Conservation (phyloP, 2,888 invertebrate species). For the Dexiosoma caninum region DNA sequence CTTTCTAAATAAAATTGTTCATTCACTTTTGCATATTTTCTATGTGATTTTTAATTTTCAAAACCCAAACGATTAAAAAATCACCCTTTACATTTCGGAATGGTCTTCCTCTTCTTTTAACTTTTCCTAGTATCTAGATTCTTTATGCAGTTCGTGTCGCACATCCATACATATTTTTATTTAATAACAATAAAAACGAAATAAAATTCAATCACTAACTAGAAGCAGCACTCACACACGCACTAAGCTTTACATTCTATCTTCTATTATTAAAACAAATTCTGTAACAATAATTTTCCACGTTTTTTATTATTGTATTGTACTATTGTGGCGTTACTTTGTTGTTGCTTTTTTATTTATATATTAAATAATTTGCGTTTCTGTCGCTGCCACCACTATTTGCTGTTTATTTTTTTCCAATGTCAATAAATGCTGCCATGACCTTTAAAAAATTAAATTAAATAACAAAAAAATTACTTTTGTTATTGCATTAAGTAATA, state of each 20-base stretch:
- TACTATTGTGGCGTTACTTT: not conserved
- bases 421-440: conserved; percentile 62
- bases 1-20: too few species aligned
- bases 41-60: too few species aligned
- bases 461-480: conserved; percentile 10
- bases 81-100: too few species aligned
- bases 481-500: conserved; percentile 43
- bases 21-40: too few species aligned
- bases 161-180: not conserved
- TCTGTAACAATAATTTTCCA: conserved; percentile 38
- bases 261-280: conserved; percentile 5
- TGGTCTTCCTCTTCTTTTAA: not conserved
- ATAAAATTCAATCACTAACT: conserved; percentile 24
- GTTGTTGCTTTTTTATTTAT: conserved; percentile 8
- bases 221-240: not conserved
- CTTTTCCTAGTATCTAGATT: conserved; percentile 1
- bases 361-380: conserved; percentile 53
- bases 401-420: conserved; percentile 51
- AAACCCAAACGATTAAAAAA: too few species aligned
- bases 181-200: conserved; percentile 9
- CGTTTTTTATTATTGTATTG: conserved; percentile 42
- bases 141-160: conserved; percentile 22
- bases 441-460: conserved; percentile 57
- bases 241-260: not conserved
- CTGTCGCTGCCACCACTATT: conserved; percentile 24